phyloP scores from a whole-genome alignment of 2,797 vertebrate species.

The Cichlasoma orientale region DNA sequence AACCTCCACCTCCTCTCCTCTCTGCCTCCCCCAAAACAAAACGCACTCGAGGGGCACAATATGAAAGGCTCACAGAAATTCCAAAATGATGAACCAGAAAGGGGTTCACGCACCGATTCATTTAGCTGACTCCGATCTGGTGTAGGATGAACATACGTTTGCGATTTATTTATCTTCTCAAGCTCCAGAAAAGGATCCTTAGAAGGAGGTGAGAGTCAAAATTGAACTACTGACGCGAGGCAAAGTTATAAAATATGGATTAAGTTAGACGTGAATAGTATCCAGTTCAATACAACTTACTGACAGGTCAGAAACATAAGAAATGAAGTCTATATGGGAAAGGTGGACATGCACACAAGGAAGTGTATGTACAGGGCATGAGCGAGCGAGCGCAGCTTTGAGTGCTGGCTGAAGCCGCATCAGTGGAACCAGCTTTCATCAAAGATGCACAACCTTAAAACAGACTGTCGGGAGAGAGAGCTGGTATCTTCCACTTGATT shows the following conservation, averaged over 20 bases:
- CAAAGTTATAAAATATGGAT: slow-evolving; percentile 52
- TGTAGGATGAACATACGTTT: neutral
- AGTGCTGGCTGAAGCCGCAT: neutral
- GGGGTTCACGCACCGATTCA: neutral
- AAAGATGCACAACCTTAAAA: slow-evolving; percentile 33
- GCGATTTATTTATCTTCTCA: neutral
- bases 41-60: neutral
- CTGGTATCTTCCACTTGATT: slow-evolving; percentile 1
- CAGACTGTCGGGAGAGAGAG: neutral
- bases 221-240: neutral
- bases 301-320: slow-evolving; percentile 10
- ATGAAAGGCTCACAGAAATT: slow-evolving; percentile 3
- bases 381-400: neutral
- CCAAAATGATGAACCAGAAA: neutral
- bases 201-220: neutral
- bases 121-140: slow-evolving; percentile 3
- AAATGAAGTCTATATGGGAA: neutral
- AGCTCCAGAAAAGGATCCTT: neutral
- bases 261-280: slow-evolving; percentile 17
- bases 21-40: neutral
- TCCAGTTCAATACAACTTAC: neutral
- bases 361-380: neutral
- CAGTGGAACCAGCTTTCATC: slow-evolving; percentile 10
- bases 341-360: neutral
- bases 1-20: neutral